Base-by-base conservation (phyloP, 1,140 invertebrate species). In the Diprion similis region DNA sequence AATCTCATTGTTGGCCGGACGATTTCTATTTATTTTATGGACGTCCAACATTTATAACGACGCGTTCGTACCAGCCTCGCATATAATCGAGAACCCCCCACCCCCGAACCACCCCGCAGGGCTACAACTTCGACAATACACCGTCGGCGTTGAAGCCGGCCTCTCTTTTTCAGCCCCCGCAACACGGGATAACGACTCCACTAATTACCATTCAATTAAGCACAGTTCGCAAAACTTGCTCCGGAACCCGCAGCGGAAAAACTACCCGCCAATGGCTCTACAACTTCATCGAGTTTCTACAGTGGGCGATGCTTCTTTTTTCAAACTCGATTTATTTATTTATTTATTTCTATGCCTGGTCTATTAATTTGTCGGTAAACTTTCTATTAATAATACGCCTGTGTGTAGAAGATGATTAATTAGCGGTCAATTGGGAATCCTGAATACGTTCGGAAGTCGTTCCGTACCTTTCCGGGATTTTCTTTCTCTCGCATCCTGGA, bases 21-120 rank as follows among this genome's bases (percentile, higher is more conserved):
- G 51, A 71, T 72, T 78, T 76, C 73, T 79, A 80, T 80, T 80
- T 80, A 79, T 77, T 77, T 72, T 75, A 71, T 48, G 19, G 46
- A 46, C 68, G 37, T 66, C 73, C 47, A 70, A 65, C 45, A 47
- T 66, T 76, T 76, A 70, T 59, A 66, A 66, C 66, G 24, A 65
- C 19, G 19, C 46, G 0, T 59, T 59, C 11, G 11, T 59, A 15
- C n/a, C 51, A 59, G 24, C 24, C 24, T 37, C 24, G 24, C 51
- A 59, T 17, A 59, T 59, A 13, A 59, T 59, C 51, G n/a, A 59
- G 11, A 59, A 59, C 10, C 15, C 48, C 15, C 15, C 15, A 51
- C 15, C 48, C 48, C 10, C 15, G 10, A 15, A 59, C 51, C 51
- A 59, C 24, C 24, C 24, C 24, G 24, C 24, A 6, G 24, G 6